Base-by-base conservation (phyloP, 2,888 invertebrate species). In the Strigamia transsilvanica region DNA sequence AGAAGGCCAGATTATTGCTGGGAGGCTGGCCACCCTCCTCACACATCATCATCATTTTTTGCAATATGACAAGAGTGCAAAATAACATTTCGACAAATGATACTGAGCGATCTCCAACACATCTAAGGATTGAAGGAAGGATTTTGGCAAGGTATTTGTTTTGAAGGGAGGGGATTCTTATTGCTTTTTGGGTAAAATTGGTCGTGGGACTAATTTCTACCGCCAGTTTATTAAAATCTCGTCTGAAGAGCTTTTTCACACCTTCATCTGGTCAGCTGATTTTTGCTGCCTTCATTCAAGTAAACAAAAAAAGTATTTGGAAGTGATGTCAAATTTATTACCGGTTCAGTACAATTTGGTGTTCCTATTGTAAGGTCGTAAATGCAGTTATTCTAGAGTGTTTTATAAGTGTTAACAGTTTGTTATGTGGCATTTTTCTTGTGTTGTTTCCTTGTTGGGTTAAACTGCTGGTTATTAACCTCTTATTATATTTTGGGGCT, bases 331-430 rank as follows among this genome's bases (percentile, higher is more conserved):
- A 73, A 56, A 73, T 82, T 77, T 82, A 77, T 82, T 82, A 82
- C 77, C 46, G 82, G 82, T 82, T 82, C 82, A 73, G 82, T 82
- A 82, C 82, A 34, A 56, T 73, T 82, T 46, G 82, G 82, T 82
- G 82, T 82, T 82, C 82, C 82, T 82, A 82, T 32, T 73, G 73
- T 82, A 82, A 78, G 41, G 18, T 77, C 82, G 82, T 82, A 82
- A 32, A 82, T 81, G 82, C 82, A 61, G 51, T 81, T 82, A 82
- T 79, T 42, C 41, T 82, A 82, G 82, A 82, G 82, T 82, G 82
- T 82, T 82, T 80, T 82, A 82, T 82, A 82, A 38, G 82, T 82
- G 82, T 82, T 82, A 61, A 82, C 82, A 82, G 82, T 82, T 82
- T 82, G 82, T 82, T 82, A 82, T 18, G 82, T 82, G 82, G 61